phyloP scores from a whole-genome alignment of 2,113 vertebrate genomes.

The Protobothrops flavoviridis region DNA sequence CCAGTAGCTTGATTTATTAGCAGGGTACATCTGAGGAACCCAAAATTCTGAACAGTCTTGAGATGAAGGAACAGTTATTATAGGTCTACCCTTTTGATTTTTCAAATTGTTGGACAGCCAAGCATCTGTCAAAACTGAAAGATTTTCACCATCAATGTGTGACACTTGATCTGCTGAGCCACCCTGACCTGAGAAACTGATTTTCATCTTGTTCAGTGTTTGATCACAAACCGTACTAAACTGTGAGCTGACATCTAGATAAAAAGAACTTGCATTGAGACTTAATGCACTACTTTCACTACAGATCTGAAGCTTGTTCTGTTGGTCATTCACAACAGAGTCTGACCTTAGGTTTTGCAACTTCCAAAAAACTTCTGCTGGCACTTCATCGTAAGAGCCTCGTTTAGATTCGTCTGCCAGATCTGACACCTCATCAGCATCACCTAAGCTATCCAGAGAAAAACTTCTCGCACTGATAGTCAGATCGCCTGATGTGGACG shows the following conservation, averaged over 20 bases:
- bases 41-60: conserved; percentile 57
- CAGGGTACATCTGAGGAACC: conserved; percentile 31
- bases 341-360: conserved; percentile 58
- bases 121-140: conserved; percentile 66
- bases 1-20: conserved; percentile 46
- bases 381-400: conserved; percentile 72
- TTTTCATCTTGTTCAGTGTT: conserved; percentile 30
- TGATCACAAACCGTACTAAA: conserved; percentile 30
- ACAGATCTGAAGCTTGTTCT: not conserved
- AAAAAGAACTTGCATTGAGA: conserved; percentile 65
- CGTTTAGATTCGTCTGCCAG: conserved; percentile 50
- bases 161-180: conserved; percentile 12
- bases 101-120: conserved; percentile 78
- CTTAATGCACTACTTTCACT: conserved; percentile 41
- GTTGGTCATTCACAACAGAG: conserved; percentile 29
- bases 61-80: conserved; percentile 58
- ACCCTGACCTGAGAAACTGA: conserved; percentile 36
- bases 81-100: conserved; percentile 62
- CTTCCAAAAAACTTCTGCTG: conserved; percentile 79
- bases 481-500: conserved; percentile 1
- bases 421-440: conserved; percentile 61
- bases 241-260: conserved; percentile 56
- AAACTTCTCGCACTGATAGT: conserved; percentile 56
- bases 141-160: conserved; percentile 52
- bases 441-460: conserved; percentile 67